These are phyloP conservation scores for Excalfactoria chinensis DNA, from an alignment of 2,113 vertebrate species.

Conservation along the genomic window DNA sequence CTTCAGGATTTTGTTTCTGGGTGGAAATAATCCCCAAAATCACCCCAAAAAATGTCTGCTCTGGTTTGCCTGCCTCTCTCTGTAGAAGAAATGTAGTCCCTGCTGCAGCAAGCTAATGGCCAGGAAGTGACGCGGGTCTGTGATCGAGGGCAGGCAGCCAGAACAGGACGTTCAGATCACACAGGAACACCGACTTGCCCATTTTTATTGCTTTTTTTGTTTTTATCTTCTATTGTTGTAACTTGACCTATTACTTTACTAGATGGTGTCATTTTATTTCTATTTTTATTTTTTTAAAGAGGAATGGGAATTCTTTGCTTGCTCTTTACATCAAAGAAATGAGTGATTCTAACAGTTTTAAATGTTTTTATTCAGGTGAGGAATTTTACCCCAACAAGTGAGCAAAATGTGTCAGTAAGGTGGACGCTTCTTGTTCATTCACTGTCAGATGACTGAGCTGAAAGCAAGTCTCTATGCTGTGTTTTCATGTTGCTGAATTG, in stretches of 20 bases:
- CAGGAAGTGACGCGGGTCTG: neutral
- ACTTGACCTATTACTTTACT: slow-evolving; percentile 12
- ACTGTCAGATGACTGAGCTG: neutral
- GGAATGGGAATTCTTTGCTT: neutral
- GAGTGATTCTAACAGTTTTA: neutral
- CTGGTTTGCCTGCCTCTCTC: neutral
- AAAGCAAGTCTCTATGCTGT: neutral
- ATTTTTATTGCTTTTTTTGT: neutral
- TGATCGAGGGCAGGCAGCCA: neutral
- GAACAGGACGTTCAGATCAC: slow-evolving; percentile 24
- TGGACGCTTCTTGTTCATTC: neutral
- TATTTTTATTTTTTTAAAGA: too few species aligned
- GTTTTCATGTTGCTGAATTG: neutral
- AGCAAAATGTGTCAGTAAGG: neutral
- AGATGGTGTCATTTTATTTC: neutral
- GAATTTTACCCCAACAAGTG: neutral
- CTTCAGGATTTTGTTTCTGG: neutral
- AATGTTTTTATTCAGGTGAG: neutral
- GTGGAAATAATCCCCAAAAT: neutral
- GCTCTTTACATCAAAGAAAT: neutral
- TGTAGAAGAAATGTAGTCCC: neutral
- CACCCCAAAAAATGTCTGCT: neutral
- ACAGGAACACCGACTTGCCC: neutral
- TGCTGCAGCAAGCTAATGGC: rapidly evolving
- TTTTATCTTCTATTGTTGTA: neutral